A percentile compares a stretch with the other conserved stretches of the same genome.
These are phyloP conservation scores for Euzophera pinguis DNA, from an alignment of 2,888 invertebrate genomes.

Conservation along the genomic window DNA sequence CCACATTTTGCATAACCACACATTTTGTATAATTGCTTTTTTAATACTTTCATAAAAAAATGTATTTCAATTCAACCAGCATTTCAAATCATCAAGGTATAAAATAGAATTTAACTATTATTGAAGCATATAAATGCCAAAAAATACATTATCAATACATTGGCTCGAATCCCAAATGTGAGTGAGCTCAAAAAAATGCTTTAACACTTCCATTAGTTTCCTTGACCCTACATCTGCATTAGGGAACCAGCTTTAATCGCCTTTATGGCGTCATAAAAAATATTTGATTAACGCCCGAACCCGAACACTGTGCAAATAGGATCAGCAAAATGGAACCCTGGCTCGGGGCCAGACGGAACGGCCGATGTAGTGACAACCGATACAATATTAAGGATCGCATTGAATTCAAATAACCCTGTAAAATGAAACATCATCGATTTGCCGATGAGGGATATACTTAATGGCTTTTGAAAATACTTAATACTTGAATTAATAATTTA, in stretches of 20 bases:
- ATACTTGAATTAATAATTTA: no score
- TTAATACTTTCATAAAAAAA: no score
- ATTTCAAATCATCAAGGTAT: not conserved
- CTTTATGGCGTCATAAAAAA: conserved; percentile 50
- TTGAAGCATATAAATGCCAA: not conserved
- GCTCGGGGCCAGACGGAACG: conserved; percentile 47
- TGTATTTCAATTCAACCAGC: no score
- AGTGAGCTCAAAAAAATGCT: not conserved
- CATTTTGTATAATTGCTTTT: no score
- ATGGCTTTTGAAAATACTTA: no score
- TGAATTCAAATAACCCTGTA: conserved; percentile 15
- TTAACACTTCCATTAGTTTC: conserved; percentile 11
- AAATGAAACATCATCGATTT: no score
- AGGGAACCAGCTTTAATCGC: conserved; percentile 45
- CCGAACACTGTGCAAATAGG: conserved; percentile 35
- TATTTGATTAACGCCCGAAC: conserved; percentile 34
- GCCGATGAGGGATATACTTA: no score
- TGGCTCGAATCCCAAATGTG: conserved; percentile 2
- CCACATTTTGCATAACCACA: no score
- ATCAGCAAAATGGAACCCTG: conserved; percentile 53
- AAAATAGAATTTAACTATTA: not conserved
- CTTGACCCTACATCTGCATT: conserved; percentile 35
- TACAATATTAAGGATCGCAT: conserved; percentile 32
- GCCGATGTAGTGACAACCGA: conserved; percentile 36
- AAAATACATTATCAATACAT: not conserved